These are phyloP conservation scores for Petrocephalus schoutedeni DNA, from an alignment of 2,797 vertebrate species.

Conservation along the genomic window DNA sequence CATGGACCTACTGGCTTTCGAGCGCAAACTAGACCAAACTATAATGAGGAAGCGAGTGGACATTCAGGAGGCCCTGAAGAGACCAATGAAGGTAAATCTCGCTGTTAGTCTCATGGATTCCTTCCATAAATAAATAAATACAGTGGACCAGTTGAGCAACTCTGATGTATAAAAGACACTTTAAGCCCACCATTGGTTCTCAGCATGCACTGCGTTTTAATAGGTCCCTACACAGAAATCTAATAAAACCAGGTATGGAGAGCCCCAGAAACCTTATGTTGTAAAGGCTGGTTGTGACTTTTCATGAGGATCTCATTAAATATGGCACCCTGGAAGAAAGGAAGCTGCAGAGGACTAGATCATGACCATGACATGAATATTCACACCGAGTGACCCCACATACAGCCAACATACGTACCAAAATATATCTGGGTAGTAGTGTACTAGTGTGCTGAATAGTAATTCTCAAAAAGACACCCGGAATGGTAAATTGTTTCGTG, in stretches of 20 bases:
- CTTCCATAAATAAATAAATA: background rate
- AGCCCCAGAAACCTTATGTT: constrained; percentile 3
- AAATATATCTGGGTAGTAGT: background rate
- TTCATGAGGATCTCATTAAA: background rate
- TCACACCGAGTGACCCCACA: background rate
- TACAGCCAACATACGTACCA: background rate
- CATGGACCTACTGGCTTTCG: constrained; percentile 97
- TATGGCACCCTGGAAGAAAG: background rate
- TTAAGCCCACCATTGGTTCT: background rate
- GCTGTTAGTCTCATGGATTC: background rate
- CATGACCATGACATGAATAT: background rate
- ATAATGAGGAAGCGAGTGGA: constrained; percentile 98
- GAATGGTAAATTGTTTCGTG: background rate
- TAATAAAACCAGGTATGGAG: background rate
- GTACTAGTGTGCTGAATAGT: background rate
- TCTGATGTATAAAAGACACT: background rate
- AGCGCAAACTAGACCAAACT: constrained; percentile 97
- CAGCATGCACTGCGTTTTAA: background rate
- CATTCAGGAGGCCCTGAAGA: constrained; percentile 96
- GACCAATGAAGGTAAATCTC: constrained; percentile 89
- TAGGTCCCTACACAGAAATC: background rate
- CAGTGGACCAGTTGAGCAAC: background rate
- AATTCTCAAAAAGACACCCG: background rate
- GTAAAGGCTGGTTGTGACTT: background rate
- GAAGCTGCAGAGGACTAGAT: background rate